phyloP scores from a whole-genome alignment of 2,888 invertebrate genomes.

The Teleogryllus oceanicus region DNA sequence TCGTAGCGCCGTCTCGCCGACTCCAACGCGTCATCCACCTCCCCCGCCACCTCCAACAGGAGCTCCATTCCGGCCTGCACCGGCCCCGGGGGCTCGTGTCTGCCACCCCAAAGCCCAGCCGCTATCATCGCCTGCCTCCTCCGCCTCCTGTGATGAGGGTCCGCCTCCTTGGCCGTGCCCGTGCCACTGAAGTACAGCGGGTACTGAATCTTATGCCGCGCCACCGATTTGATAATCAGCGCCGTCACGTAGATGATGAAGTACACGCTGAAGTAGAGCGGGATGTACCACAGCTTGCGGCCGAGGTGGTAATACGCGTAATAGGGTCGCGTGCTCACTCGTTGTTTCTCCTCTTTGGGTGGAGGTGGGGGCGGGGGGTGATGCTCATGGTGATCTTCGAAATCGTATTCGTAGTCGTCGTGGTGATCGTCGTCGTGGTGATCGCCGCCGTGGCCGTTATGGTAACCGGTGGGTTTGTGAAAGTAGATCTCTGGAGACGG shows the following conservation, averaged over 20 bases:
- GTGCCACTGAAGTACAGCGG: constrained; percentile 40
- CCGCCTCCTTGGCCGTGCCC: background rate
- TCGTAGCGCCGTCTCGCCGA: background rate
- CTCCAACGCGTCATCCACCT: background rate
- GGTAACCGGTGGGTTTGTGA: background rate
- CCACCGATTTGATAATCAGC: constrained; percentile 66
- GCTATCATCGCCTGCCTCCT: background rate
- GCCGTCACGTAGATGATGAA: constrained; percentile 64
- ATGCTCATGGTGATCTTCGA: constrained; percentile 40
- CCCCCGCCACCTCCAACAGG: background rate
- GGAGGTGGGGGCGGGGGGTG: constrained; percentile 40
- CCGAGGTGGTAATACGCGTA: constrained; percentile 74
- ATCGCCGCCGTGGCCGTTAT: constrained; percentile 19
- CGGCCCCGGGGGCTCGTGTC: background rate
- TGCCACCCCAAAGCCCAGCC: background rate
- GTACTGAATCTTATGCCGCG: constrained; percentile 64
- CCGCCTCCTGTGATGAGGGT: background rate
- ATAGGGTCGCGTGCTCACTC: constrained; percentile 44
- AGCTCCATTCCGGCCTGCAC: background rate
- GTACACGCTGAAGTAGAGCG: constrained; percentile 70
- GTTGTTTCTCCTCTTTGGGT: constrained; percentile 33
- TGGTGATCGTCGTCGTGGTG: constrained; percentile 41
- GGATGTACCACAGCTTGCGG: constrained; percentile 70
- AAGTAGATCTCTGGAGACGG: background rate
- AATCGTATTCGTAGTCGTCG: constrained; percentile 45